These are phyloP conservation scores for Aradus depressus DNA, from an alignment of 2,888 invertebrate genomes.

Conservation along the genomic window DNA sequence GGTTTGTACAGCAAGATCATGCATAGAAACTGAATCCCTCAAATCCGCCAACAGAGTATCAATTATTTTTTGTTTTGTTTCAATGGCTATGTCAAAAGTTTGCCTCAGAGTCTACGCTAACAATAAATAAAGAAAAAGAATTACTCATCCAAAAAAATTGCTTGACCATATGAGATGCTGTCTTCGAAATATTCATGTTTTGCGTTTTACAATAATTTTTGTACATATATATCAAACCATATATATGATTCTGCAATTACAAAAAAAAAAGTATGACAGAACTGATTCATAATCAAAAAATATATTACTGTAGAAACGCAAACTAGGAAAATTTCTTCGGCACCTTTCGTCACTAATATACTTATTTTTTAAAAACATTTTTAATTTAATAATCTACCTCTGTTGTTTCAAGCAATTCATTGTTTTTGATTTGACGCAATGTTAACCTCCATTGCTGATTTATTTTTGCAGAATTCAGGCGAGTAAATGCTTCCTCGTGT, in stretches of 20 bases:
- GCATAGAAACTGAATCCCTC: conserved; percentile 60
- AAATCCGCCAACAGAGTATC: conserved; percentile 51
- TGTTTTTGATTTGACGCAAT: conserved; percentile 61
- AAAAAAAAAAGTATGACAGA: no score
- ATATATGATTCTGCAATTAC: no score
- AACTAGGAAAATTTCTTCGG: not conserved
- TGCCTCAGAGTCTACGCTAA: conserved; percentile 45
- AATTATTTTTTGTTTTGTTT: conserved; percentile 56
- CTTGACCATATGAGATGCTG: not conserved
- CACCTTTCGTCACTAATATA: not conserved
- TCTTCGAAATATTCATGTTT: no score
- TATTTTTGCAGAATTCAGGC: conserved; percentile 70
- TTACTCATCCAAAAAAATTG: not conserved
- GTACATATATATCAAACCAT: no score
- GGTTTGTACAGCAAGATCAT: conserved; percentile 56
- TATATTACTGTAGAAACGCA: not conserved
- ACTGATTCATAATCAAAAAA: conserved; percentile 31
- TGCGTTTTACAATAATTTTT: not conserved
- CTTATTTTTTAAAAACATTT: no score
- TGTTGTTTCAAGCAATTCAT: conserved; percentile 58
- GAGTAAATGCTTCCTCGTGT: conserved; percentile 65
- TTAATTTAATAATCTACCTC: conserved; percentile 39
- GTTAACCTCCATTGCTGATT: conserved; percentile 76
- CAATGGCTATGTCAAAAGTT: conserved; percentile 51
- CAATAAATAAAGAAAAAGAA: conserved; percentile 4